A percentile compares a stretch with the other conserved stretches of the same genome.
phyloP scores from a whole-genome alignment of 1,140 invertebrate genomes.

The Drosophila mayri region DNA sequence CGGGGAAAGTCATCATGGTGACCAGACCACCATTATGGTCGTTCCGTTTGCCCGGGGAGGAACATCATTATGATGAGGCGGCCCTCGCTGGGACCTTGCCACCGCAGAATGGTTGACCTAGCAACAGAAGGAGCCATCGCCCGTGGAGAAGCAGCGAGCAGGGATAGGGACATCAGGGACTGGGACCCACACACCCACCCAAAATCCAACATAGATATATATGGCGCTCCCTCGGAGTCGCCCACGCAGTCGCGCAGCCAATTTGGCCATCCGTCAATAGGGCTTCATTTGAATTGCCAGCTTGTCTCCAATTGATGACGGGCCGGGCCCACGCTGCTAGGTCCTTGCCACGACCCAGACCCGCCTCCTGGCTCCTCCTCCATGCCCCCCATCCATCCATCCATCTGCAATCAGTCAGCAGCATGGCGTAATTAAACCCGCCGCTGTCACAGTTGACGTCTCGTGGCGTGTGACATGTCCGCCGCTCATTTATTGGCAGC shows the following conservation, averaged over 20 bases:
- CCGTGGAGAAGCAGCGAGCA: slow-evolving; percentile 12
- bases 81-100: slow-evolving; percentile 24
- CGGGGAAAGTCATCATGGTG: slow-evolving; percentile 38
- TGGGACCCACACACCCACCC: slow-evolving; percentile 11
- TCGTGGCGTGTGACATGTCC: slow-evolving; percentile 32
- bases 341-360: slow-evolving; percentile 28
- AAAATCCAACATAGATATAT: neutral
- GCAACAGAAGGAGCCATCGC: slow-evolving; percentile 35
- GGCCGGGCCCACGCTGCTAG: slow-evolving; percentile 28
- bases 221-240: slow-evolving; percentile 33
- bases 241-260: slow-evolving; percentile 66
- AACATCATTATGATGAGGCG: slow-evolving; percentile 19
- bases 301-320: slow-evolving; percentile 77
- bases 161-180: slow-evolving; percentile 3
- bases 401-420: slow-evolving; percentile 70
- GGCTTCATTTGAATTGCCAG: slow-evolving; percentile 81
- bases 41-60: slow-evolving; percentile 8
- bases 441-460: slow-evolving; percentile 51
- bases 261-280: slow-evolving; percentile 77
- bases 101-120: slow-evolving; percentile 32
- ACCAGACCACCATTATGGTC: slow-evolving; percentile 33
- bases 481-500: slow-evolving; percentile 38
- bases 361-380: slow-evolving; percentile 5
- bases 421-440: slow-evolving; percentile 77
- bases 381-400: neutral